Base-by-base conservation (phyloP, 2,113 vertebrate genomes). In the Microcebus lehilahytsara region DNA sequence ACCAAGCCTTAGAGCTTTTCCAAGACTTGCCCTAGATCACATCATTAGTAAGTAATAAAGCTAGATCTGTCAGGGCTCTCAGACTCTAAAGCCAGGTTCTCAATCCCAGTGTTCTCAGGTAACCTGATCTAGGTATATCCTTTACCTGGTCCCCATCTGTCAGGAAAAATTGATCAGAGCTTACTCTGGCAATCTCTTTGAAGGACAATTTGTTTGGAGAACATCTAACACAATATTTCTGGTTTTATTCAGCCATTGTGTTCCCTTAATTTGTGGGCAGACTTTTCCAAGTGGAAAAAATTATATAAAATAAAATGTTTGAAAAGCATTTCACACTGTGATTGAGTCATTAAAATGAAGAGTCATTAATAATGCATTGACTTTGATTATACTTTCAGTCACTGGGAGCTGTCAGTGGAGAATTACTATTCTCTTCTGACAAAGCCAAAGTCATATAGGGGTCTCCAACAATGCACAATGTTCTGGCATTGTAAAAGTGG, bases 301-400 rank as follows among this genome's bases (percentile, higher is more conserved):
- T 93, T 93, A 88, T 37, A 95, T 85, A 64, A 97, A 96, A 96
- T 93, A 95, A 97, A 96, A 97, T 92, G 66, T 95, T 97, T 96
- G 40, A 96, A 97, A 96, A 93, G 66, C 72, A 25, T 97, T 89
- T 96, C 90, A 95, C 58, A 90, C 83, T 83, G 60, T 96, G 92
- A 98, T 88, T 79, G 85, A 97, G 85, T 95, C 92, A 97, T 97
- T 98, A 96, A 97, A 96, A 97, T 94, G 75, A 84, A 95, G 40
- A 95, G 60, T 67, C 93, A 95, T 98, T 98, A 98, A 97, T 97
- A 98, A 98, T 96, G 85, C 89, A 97, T 89, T 88, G 96, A 88
- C 80, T 98, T 97, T 97, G 97, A 97, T 97, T 96, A 93, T 83
- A 95, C 92, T 96, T 96, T 97, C 92, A 81, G 89, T 96, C 84